phyloP scores from a whole-genome alignment of 1,140 invertebrate species.

The Dysdera silvatica region DNA sequence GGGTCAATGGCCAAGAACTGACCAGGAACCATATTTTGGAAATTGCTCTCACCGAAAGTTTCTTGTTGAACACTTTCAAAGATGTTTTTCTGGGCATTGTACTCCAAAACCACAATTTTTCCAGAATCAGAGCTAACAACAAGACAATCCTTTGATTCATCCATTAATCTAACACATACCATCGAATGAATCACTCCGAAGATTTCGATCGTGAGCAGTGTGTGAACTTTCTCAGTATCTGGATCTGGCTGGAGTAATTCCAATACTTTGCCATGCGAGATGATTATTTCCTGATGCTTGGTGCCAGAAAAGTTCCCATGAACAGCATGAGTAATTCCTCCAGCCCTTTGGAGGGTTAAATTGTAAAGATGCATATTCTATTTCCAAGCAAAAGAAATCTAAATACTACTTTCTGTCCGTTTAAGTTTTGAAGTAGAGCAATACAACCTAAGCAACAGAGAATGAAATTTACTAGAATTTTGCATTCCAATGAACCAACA shows the following conservation, averaged over 20 bases:
- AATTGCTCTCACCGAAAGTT: constrained; percentile 98
- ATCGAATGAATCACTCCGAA: constrained; percentile 94
- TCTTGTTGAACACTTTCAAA: constrained; percentile 95
- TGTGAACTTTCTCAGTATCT: constrained; percentile 97
- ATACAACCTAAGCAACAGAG: no score
- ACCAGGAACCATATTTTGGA: constrained; percentile 93
- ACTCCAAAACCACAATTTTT: constrained; percentile 96
- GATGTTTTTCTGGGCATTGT: constrained; percentile 83
- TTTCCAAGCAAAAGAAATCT: no score
- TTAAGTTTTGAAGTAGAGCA: no score
- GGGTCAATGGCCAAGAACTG: constrained; percentile 98
- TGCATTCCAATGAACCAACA: no score
- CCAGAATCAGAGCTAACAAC: constrained; percentile 97
- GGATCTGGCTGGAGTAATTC: constrained; percentile 91
- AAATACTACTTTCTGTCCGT: no score
- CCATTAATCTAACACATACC: constrained; percentile 94
- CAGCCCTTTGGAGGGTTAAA: constrained; percentile 90
- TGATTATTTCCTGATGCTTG: constrained; percentile 93
- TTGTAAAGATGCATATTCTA: constrained; percentile 98
- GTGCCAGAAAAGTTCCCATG: constrained; percentile 98
- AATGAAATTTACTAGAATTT: no score
- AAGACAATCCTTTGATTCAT: constrained; percentile 91
- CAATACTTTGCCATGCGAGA: constrained; percentile 88
- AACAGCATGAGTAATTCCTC: constrained; percentile 91
- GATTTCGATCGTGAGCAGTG: constrained; percentile 86